These are phyloP conservation scores for Temnothorax rugatulus DNA, from an alignment of 2,888 invertebrate species.

Conservation along the genomic window DNA sequence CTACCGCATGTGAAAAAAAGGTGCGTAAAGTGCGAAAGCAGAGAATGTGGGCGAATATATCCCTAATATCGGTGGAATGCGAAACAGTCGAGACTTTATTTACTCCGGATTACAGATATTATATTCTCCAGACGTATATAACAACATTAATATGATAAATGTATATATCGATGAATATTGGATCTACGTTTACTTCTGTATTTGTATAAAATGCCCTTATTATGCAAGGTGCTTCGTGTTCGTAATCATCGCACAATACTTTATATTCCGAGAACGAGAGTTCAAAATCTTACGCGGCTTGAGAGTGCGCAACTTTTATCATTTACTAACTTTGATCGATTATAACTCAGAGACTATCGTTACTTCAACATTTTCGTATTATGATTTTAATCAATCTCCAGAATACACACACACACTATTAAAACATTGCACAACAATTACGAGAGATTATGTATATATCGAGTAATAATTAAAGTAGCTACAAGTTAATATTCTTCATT, in stretches of 20 bases:
- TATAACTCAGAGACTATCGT: not conserved
- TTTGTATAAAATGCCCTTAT: not conserved
- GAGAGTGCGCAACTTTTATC: not conserved
- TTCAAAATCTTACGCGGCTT: not conserved
- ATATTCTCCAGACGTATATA: not conserved
- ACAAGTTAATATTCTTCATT: not conserved
- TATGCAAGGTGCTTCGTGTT: not conserved
- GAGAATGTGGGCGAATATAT: conserved; percentile 7
- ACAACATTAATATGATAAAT: not conserved
- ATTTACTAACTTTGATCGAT: not conserved
- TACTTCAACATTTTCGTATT: not conserved
- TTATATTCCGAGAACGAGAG: not conserved
- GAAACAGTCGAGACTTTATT: not conserved
- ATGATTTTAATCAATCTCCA: not conserved
- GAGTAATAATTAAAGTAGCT: not conserved
- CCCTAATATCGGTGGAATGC: not conserved
- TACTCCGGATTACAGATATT: conserved; percentile 20
- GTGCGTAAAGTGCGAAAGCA: conserved; percentile 58
- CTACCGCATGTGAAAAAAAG: conserved; percentile 60
- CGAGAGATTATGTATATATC: not conserved
- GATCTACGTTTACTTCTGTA: not conserved
- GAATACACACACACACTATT: no score
- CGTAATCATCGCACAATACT: not conserved
- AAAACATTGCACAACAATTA: not conserved
- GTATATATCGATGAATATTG: not conserved